phyloP scores from a whole-genome alignment of 2,888 invertebrate genomes.

The Lasioglossum lativentre region DNA sequence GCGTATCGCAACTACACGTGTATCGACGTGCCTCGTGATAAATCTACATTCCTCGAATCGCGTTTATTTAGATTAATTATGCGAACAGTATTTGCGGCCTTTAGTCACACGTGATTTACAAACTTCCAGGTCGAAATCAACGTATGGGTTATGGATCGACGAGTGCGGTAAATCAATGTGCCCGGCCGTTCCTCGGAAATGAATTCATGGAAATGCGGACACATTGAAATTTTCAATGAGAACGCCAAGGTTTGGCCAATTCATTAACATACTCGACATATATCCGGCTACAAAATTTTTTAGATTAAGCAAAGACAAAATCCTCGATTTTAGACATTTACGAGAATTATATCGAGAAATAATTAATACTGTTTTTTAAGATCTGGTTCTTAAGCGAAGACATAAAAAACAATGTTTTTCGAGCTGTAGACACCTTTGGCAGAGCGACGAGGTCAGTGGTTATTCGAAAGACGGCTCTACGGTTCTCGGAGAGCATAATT shows the following conservation, averaged over 20 bases:
- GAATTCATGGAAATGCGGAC: neutral
- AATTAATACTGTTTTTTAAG: too few relatives aligned
- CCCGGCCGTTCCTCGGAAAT: neutral
- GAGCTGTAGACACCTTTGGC: neutral
- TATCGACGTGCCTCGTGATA: neutral
- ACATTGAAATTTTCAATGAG: too few relatives aligned
- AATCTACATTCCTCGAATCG: neutral
- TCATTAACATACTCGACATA: too few relatives aligned
- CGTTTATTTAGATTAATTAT: constrained; percentile 1
- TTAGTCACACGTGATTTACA: neutral
- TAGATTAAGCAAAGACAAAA: too few relatives aligned
- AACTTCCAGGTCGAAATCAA: neutral
- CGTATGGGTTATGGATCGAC: neutral
- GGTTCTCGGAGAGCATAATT: constrained; percentile 56
- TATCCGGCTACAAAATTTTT: too few relatives aligned
- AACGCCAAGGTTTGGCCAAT: too few relatives aligned
- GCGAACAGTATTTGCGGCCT: neutral
- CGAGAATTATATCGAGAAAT: too few relatives aligned
- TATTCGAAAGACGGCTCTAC: constrained; percentile 50
- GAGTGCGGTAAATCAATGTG: neutral
- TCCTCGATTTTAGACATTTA: too few relatives aligned
- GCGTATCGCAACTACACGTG: neutral
- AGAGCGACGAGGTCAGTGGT: constrained; percentile 51
- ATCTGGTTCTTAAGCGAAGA: too few relatives aligned
- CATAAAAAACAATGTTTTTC: neutral